Percentiles rank a stretch among this genome's conserved stretches.
Evolutionary conservation across 2,888 invertebrate genomes (phyloP).

Genomic region (Cataglyphis altisquamis): DNA sequence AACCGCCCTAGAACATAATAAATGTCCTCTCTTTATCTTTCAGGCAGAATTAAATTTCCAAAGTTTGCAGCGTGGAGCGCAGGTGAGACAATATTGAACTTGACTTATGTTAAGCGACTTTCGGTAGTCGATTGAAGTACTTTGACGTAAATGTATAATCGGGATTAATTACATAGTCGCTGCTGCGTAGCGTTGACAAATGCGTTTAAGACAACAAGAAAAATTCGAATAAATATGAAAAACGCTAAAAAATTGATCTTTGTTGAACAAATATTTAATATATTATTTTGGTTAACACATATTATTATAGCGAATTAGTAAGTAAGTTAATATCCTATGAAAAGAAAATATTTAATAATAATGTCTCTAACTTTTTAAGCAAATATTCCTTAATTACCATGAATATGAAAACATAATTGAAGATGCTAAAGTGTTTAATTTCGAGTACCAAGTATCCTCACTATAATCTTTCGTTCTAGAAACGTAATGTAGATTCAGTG

Average conservation of each 20-base stretch:
- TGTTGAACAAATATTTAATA: background rate
- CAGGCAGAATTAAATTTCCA: constrained; percentile 19
- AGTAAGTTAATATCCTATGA: background rate
- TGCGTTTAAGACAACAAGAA: background rate
- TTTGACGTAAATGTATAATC: constrained; percentile 10
- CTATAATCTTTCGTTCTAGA: background rate
- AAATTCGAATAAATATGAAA: background rate
- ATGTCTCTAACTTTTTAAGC: background rate
- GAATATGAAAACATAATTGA: background rate
- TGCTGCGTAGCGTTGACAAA: background rate
- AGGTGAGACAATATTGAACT: constrained; percentile 46
- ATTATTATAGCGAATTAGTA: background rate
- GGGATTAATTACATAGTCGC: constrained; percentile 46
- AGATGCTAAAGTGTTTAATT: background rate
- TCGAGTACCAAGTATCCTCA: background rate
- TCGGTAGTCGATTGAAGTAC: constrained; percentile 13
- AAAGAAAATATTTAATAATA: background rate
- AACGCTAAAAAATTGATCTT: background rate
- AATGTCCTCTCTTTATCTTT: constrained; percentile 39
- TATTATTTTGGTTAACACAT: background rate
- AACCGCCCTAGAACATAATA: constrained; percentile 1
- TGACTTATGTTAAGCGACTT: constrained; percentile 40
- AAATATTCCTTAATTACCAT: background rate
- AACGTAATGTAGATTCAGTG: constrained; percentile 23
- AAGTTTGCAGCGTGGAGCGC: constrained; percentile 20